These are phyloP conservation scores for Enteromius argenteus DNA, from an alignment of 2,797 vertebrate species.

Conservation along the genomic window DNA sequence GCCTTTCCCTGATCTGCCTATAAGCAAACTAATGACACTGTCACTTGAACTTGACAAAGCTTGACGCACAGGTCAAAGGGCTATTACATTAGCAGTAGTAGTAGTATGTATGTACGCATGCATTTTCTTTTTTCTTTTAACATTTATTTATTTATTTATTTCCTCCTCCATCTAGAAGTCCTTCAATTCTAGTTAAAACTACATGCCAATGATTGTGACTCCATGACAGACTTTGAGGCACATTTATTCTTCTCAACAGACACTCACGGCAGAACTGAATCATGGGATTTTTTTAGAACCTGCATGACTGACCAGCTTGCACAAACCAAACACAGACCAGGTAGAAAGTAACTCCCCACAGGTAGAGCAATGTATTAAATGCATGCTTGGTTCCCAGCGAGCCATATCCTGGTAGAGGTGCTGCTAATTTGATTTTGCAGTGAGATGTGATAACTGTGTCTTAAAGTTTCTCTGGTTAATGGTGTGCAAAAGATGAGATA, in stretches of 20 bases:
- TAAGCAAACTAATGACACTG: constrained; percentile 59
- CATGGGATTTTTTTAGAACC: constrained; percentile 27
- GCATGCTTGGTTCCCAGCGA: constrained; percentile 46
- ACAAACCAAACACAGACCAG: constrained; percentile 10
- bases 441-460: constrained; percentile 34
- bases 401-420: constrained; percentile 42
- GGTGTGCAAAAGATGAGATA: constrained; percentile 47
- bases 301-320: constrained; percentile 24
- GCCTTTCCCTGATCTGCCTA: constrained; percentile 58
- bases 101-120: too few species aligned
- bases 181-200: background rate
- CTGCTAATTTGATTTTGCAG: constrained; percentile 51
- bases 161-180: constrained; percentile 44
- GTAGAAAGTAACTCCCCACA: constrained; percentile 40
- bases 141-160: background rate
- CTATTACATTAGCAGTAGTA: constrained; percentile 62
- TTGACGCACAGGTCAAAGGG: constrained; percentile 62
- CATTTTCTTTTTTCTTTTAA: too few species aligned
- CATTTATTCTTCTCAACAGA: background rate
- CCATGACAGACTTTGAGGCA: background rate
- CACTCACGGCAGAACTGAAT: constrained; percentile 19
- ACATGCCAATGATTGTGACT: background rate
- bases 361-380: constrained; percentile 44
- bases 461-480: constrained; percentile 38
- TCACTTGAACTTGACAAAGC: constrained; percentile 66